Evolutionary conservation across 2,113 vertebrate genomes (phyloP), one percentile per base, ranked within the genome.

Genomic region (Pygathrix nemaeus): DNA sequence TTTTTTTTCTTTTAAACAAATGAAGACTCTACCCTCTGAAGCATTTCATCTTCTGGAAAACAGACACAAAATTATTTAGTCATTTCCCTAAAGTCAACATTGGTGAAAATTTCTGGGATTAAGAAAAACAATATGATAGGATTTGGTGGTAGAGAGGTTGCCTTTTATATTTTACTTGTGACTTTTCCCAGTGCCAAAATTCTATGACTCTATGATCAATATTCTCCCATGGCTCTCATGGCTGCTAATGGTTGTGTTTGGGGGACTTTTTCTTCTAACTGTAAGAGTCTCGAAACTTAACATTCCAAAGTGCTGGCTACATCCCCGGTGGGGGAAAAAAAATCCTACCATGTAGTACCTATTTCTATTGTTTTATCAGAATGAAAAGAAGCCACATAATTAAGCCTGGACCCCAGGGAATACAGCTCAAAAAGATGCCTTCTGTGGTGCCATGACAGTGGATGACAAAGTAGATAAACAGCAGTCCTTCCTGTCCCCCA

Each of bases 11-110:
- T 61, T 61, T 61, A 64, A 70, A 70, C 17, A 18, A 93, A 89
- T n/a, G 17, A 72, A 45, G 32, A 61, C 12, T 57, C 80, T 85
- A 68, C 30, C 40, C 20, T 96, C 93, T 93, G 13, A 35, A 16
- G 45, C 25, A 90, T 83, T 96, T 93, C 72, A 78, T 55, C 93
- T 85, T 93, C 82, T 84, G 72, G 81, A 93, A 96, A 93, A 89
- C 14, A 93, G 50, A 90, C 66, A 40, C 14, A 79, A 48, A 94
- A 59, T 57, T 66, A 68, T 55, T 66, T 55, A 80, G 75, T 89
- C 61, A 48, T 57, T 93, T 90, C 43, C 21, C 85, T 64, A 93
- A 93, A 92, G n/a, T 75, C 95, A 92, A 79, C 55, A 64, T 9
- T n/a, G 52, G 23, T 89, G 43, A 94, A 86, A 50, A 43, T 83